Evolutionary conservation across 2,113 vertebrate genomes (phyloP).

Genomic region (Meleagris gallopavo): DNA sequence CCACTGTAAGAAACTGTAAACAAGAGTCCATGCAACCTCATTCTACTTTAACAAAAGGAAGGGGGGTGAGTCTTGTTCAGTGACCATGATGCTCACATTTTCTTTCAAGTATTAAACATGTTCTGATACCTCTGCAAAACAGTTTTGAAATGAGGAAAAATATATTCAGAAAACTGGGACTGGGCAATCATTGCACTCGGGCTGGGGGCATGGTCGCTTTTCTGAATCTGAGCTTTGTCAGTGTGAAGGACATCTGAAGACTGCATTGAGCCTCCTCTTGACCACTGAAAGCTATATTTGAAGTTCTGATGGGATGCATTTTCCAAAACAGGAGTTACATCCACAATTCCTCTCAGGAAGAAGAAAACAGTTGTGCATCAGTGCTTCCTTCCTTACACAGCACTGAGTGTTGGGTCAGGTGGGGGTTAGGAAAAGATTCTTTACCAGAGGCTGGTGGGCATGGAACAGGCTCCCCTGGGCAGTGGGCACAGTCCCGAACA

Average conservation of each 20-base stretch:
- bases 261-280: not conserved
- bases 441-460: not conserved
- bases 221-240: not conserved
- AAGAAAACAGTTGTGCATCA: not conserved
- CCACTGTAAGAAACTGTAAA: constrained; percentile 54
- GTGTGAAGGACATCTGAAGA: not conserved
- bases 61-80: not conserved
- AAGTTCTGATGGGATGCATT: not conserved
- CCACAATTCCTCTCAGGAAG: not conserved
- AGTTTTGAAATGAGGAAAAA: not conserved
- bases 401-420: rapidly evolving
- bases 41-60: constrained; percentile 25
- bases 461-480: not conserved
- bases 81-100: not conserved
- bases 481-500: not conserved
- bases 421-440: not conserved
- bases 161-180: not conserved
- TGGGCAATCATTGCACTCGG: not conserved
- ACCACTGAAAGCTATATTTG: not conserved
- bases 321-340: not conserved
- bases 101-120: not conserved
- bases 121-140: not conserved
- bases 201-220: not conserved
- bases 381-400: not conserved
- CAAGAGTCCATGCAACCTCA: constrained; percentile 26